These are phyloP conservation scores for Parauchenoglanis punctatus DNA, from an alignment of 2,797 vertebrate species.

Conservation along the genomic window DNA sequence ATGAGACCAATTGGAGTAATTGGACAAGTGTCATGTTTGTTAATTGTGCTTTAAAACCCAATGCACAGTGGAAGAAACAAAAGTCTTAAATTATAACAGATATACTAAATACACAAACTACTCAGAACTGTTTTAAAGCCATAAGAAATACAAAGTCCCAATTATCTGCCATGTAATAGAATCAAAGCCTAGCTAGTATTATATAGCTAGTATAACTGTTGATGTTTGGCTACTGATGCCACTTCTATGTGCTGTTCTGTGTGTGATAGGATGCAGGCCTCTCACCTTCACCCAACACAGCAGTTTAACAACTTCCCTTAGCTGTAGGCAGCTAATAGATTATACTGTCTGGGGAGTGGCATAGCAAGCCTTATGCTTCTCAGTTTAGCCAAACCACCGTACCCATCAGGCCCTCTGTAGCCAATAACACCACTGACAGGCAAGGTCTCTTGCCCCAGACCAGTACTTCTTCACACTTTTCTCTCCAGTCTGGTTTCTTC, in stretches of 20 bases:
- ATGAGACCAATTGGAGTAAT: background rate
- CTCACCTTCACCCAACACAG: slow-evolving; percentile 3
- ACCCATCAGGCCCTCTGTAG: slow-evolving; percentile 60
- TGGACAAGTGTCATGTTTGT: background rate
- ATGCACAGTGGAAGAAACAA: background rate
- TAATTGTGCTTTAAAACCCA: background rate
- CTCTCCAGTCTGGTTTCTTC: slow-evolving; percentile 13
- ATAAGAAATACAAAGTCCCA: background rate
- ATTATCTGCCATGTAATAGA: background rate
- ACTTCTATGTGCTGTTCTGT: slow-evolving; percentile 34
- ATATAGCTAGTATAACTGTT: slow-evolving; percentile 14
- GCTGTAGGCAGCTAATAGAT: slow-evolving; percentile 59
- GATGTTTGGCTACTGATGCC: slow-evolving; percentile 59
- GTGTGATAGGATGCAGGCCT: slow-evolving; percentile 18
- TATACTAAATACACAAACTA: background rate
- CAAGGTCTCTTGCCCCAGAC: slow-evolving; percentile 62
- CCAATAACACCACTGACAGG: slow-evolving; percentile 60
- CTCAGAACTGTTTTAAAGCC: background rate
- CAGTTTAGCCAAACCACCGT: slow-evolving; percentile 65
- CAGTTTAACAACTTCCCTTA: slow-evolving; percentile 45
- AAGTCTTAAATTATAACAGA: background rate
- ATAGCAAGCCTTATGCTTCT: slow-evolving; percentile 63
- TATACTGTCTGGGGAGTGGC: slow-evolving; percentile 33
- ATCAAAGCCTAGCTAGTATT: background rate
- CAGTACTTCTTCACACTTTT: slow-evolving; percentile 5